A percentile compares a stretch with the other conserved stretches of the same genome.
Conservation (phyloP, 1,140 invertebrate species). For the Anastrepha obliqua region DNA sequence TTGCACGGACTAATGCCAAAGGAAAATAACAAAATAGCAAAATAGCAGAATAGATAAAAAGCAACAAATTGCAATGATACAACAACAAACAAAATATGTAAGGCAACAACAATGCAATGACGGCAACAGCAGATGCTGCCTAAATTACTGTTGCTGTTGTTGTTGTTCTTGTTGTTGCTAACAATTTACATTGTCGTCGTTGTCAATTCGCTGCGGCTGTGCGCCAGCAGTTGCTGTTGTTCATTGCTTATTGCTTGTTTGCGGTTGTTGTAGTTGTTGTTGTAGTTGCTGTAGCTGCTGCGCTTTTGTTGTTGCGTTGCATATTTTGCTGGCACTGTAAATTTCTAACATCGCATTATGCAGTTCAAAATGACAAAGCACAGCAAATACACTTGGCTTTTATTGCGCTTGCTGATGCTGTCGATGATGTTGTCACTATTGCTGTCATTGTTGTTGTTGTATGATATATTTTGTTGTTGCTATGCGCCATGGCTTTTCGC, state of each 20-base stretch:
- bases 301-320: slow-evolving; percentile 13
- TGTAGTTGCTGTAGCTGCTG: not conserved
- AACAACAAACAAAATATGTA: slow-evolving; percentile 2
- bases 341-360: slow-evolving; percentile 42
- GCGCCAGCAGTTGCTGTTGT: not conserved
- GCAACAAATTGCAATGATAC: not conserved
- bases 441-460: not conserved
- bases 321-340: slow-evolving; percentile 24
- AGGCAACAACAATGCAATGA: not conserved
- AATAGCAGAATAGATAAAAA: slow-evolving; percentile 54
- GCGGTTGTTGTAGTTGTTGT: not conserved
- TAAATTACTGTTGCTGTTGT: slow-evolving; percentile 15
- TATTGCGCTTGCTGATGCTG: not conserved
- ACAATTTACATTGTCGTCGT: not conserved
- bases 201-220: not conserved
- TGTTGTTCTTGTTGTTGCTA: not conserved
- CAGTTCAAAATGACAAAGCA: slow-evolving; percentile 33
- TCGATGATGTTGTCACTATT: not conserved
- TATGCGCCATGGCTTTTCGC: not conserved
- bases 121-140: slow-evolving; percentile 12
- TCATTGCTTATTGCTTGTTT: not conserved
- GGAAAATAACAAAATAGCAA: slow-evolving; percentile 58
- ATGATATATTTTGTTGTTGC: not conserved
- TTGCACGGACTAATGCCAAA: slow-evolving; percentile 14
- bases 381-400: slow-evolving; percentile 25